phyloP scores from a whole-genome alignment of 1,140 invertebrate genomes.

The Pomacea maculata region DNA sequence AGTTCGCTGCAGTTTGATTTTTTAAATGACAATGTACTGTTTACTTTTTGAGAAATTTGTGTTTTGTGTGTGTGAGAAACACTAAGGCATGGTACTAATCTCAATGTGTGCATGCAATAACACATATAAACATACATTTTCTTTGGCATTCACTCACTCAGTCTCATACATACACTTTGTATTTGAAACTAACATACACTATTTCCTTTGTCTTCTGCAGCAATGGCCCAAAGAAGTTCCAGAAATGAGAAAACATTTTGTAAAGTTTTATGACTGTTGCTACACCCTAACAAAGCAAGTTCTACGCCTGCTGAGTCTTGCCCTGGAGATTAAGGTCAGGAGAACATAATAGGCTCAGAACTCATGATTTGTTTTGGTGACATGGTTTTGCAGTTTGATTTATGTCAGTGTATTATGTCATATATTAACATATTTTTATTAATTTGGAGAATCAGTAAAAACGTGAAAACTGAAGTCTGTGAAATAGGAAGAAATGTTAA shows the following conservation, averaged over 20 bases:
- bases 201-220: background rate
- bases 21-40: no score
- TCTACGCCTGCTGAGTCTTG: background rate
- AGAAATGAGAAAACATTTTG: background rate
- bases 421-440: background rate
- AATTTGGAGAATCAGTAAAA: background rate
- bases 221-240: background rate
- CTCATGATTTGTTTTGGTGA: background rate
- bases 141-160: no score
- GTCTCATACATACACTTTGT: no score
- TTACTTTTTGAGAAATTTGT: no score
- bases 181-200: no score
- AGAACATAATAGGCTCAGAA: background rate
- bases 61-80: no score
- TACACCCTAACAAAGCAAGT: background rate
- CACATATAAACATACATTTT: no score
- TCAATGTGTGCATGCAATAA: no score
- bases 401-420: background rate
- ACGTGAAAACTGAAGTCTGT: background rate
- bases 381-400: background rate
- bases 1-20: no score
- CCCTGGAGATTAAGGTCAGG: constrained; percentile 6
- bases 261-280: background rate
- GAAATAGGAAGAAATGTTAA: background rate
- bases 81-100: no score